These are phyloP conservation scores for Agrilus mali DNA, from an alignment of 2,888 invertebrate genomes.

Conservation along the genomic window DNA sequence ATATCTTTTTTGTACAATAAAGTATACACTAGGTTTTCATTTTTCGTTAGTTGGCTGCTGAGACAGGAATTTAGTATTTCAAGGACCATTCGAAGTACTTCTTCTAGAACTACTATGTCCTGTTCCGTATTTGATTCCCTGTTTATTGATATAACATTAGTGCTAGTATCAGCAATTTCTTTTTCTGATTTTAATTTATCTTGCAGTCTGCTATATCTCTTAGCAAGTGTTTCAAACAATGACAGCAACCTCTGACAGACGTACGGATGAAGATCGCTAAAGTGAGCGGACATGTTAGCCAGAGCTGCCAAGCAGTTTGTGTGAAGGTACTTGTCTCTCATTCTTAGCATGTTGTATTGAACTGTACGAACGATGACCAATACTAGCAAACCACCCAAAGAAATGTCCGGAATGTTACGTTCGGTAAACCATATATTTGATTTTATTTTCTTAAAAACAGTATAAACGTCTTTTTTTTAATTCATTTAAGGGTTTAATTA, in stretches of 20 bases:
- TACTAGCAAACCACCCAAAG: conserved; percentile 86
- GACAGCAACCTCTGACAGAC: conserved; percentile 91
- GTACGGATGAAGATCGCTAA: conserved; percentile 85
- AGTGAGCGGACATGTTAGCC: conserved; percentile 95
- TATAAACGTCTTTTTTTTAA: neutral
- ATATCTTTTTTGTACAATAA: conserved; percentile 84
- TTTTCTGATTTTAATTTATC: conserved; percentile 13
- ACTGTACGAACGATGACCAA: conserved; percentile 92
- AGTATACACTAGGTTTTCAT: conserved; percentile 89
- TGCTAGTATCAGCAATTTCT: conserved; percentile 11
- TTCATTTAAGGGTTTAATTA: too few relatives aligned
- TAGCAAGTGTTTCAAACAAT: conserved; percentile 80
- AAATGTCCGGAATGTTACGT: conserved; percentile 79
- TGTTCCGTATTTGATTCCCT: conserved; percentile 46
- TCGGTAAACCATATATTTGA: conserved; percentile 91
- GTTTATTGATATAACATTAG: conserved; percentile 19
- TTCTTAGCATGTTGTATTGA: conserved; percentile 94
- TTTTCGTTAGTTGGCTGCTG: conserved; percentile 73
- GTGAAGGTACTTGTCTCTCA: conserved; percentile 93
- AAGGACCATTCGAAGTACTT: conserved; percentile 89
- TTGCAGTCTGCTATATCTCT: conserved; percentile 62
- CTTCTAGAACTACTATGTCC: conserved; percentile 85
- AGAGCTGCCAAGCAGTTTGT: conserved; percentile 97
- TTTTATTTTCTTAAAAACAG: conserved; percentile 58
- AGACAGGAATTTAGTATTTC: conserved; percentile 96